phyloP scores from a whole-genome alignment of 2,797 vertebrate species.

The Darevskia mixta region DNA sequence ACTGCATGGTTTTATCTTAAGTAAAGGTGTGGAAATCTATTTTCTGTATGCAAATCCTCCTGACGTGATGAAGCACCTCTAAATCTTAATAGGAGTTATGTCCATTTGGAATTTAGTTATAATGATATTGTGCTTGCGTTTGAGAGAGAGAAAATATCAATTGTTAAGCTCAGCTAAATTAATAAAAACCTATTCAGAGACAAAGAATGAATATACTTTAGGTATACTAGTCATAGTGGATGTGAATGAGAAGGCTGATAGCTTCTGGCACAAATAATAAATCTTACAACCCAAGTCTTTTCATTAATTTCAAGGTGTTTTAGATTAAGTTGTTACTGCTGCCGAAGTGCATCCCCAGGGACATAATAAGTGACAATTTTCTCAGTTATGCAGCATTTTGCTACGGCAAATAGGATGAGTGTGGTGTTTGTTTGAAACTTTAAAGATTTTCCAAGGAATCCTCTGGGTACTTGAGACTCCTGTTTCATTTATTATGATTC shows the following conservation, averaged over 20 bases:
- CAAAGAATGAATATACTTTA: background rate
- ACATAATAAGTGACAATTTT: slow-evolving; percentile 19
- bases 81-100: background rate
- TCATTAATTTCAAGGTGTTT: slow-evolving; percentile 48
- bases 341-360: slow-evolving; percentile 4
- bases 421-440: slow-evolving; percentile 26
- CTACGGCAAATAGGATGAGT: slow-evolving; percentile 7
- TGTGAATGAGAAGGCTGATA: slow-evolving; percentile 18
- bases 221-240: slow-evolving; percentile 15
- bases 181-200: background rate
- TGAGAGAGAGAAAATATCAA: background rate
- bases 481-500: slow-evolving; percentile 3
- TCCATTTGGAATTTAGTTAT: background rate
- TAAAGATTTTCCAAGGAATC: background rate
- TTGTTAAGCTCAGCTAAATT: slow-evolving; percentile 5
- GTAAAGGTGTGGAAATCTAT: background rate
- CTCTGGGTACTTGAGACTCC: slow-evolving; percentile 1
- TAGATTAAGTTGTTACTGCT: slow-evolving; percentile 14
- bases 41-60: background rate
- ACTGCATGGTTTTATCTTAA: background rate
- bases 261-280: slow-evolving; percentile 36
- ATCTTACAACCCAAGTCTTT: slow-evolving; percentile 4
- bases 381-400: background rate
- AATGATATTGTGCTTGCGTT: background rate
- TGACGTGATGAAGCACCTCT: background rate